Percentiles rank a stretch among this genome's conserved stretches.
Conservation (phyloP, 2,888 invertebrate species). For the Stictocephala bisonia region DNA sequence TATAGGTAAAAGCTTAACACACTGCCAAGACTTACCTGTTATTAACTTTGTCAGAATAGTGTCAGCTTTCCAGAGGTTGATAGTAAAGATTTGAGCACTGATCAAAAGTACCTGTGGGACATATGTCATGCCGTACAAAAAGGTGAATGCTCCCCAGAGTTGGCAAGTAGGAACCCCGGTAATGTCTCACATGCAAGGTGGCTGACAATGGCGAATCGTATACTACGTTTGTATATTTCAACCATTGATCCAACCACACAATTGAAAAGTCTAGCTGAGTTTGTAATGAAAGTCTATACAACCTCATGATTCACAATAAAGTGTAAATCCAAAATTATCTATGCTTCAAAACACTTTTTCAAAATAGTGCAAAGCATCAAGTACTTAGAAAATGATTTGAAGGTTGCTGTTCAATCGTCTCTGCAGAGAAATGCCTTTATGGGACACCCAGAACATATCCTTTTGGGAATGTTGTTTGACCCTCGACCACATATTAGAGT, state of each 20-base stretch:
- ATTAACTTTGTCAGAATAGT: not conserved
- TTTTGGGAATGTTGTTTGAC: not conserved
- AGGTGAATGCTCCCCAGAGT: not conserved
- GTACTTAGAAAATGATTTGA: not conserved
- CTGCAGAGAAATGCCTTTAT: not conserved
- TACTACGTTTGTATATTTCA: not conserved
- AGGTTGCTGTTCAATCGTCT: not conserved
- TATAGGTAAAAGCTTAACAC: not conserved
- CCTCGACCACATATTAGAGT: slow-evolving; percentile 1
- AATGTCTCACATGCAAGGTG: not conserved
- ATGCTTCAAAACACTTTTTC: no score
- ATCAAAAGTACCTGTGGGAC: not conserved
- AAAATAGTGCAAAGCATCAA: not conserved
- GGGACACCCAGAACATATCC: not conserved
- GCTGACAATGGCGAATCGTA: not conserved
- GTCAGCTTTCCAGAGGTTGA: not conserved
- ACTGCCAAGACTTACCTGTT: not conserved
- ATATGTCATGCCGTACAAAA: not conserved
- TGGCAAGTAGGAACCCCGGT: not conserved
- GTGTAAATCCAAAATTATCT: not conserved
- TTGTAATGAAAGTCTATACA: not conserved
- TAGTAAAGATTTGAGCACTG: not conserved
- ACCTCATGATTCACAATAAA: not conserved
- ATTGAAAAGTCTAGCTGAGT: not conserved
- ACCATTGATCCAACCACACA: slow-evolving; percentile 4